Percentiles rank a stretch among this genome's conserved stretches.
Conservation (phyloP, 2,888 invertebrate species). For the Frankliniella intonsa region DNA sequence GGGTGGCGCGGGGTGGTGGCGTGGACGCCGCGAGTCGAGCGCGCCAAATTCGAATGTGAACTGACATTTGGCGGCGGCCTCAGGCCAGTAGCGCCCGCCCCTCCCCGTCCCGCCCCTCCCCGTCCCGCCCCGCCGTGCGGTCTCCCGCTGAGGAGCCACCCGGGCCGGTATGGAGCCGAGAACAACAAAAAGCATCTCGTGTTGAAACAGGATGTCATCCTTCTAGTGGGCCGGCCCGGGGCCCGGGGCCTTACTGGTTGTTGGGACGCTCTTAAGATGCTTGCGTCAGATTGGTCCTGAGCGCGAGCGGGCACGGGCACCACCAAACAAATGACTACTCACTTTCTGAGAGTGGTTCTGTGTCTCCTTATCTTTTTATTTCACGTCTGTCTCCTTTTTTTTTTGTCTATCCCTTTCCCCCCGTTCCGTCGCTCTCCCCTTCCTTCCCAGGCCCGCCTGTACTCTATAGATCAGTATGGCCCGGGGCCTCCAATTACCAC, state of each 20-base stretch:
- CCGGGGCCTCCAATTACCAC: too few species aligned
- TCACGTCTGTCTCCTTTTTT: background rate
- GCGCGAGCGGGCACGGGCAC: too few species aligned
- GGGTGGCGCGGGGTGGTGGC: background rate
- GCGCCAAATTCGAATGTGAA: background rate
- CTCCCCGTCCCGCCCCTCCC: background rate
- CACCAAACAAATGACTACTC: background rate
- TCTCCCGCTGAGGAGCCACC: too few species aligned
- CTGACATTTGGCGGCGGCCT: background rate
- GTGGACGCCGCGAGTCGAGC: background rate
- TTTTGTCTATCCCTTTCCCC: background rate
- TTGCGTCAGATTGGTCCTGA: background rate
- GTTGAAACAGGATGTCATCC: background rate
- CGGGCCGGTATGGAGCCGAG: too few species aligned
- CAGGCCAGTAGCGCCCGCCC: background rate
- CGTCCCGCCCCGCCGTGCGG: too few species aligned
- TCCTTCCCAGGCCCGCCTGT: background rate
- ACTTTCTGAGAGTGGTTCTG: background rate
- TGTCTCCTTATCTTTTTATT: too few species aligned
- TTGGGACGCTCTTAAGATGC: background rate
- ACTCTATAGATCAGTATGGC: too few species aligned
- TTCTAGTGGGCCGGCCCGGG: too few species aligned
- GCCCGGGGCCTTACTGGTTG: background rate
- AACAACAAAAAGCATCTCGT: background rate
- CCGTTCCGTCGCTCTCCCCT: background rate